phyloP scores from a whole-genome alignment of 2,888 invertebrate genomes.

The Chrysina gloriosa region DNA sequence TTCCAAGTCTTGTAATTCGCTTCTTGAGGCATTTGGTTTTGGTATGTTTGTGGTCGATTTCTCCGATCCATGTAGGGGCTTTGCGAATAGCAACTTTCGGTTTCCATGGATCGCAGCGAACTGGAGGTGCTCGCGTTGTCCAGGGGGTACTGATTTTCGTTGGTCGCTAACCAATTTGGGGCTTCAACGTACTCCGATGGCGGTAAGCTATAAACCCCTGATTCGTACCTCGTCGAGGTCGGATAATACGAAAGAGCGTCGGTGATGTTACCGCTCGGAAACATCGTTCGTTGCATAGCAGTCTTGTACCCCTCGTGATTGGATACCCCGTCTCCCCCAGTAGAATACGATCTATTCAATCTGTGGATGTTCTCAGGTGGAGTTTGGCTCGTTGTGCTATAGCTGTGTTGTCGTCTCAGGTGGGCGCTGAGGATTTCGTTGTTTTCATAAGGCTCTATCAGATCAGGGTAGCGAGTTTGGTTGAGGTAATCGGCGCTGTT shows the following conservation, averaged over 20 bases:
- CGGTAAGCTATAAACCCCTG: conserved; percentile 68
- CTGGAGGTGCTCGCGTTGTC: conserved; percentile 71
- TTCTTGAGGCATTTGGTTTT: conserved; percentile 55
- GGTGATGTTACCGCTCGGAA: conserved; percentile 79
- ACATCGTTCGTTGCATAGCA: conserved; percentile 74
- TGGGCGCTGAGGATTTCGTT: conserved; percentile 64
- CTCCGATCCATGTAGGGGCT: conserved; percentile 60
- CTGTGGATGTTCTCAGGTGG: conserved; percentile 55
- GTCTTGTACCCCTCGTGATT: conserved; percentile 75
- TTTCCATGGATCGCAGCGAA: conserved; percentile 72
- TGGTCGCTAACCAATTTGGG: conserved; percentile 66
- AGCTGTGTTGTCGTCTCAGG: conserved; percentile 69
- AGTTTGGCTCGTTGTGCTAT: conserved; percentile 68
- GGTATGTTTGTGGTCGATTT: conserved; percentile 50
- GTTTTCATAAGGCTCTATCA: conserved; percentile 72
- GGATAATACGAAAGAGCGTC: conserved; percentile 87
- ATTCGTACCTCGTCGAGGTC: conserved; percentile 73
- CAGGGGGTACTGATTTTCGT: conserved; percentile 65
- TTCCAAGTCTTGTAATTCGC: conserved; percentile 58
- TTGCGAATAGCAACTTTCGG: conserved; percentile 67
- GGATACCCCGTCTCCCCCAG: conserved; percentile 68
- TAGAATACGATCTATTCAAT: conserved; percentile 71
- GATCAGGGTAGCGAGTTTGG: conserved; percentile 76
- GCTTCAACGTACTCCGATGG: conserved; percentile 70
- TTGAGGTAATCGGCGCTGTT: conserved; percentile 72